Base-by-base conservation (phyloP, 2,113 vertebrate species). In the Urocolius indicus region DNA sequence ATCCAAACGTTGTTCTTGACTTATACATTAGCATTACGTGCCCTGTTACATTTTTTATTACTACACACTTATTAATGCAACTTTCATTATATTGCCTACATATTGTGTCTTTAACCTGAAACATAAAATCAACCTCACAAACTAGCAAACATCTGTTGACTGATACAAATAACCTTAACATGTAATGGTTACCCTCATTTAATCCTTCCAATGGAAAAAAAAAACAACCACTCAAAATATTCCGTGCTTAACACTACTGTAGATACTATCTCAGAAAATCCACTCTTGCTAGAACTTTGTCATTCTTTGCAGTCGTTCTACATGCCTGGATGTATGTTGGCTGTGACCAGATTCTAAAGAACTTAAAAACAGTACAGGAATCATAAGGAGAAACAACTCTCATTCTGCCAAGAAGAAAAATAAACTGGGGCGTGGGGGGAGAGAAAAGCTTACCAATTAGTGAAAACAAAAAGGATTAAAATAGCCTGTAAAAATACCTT, bases 401-500 rank as follows among this genome's bases (percentile, higher is more conserved):
- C 23, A 46, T 38, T 63, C 36, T 61, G 61, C 14, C 41, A 76
- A 72, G 61, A 62, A 75, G 34, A 45, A 91, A 83, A 87, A 32
- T 32, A 73, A 41, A 73, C 14, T 16, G 27, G n/a, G n/a, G n/a
- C 6, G 2, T 41, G 7, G 8, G 17, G 8, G 7, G 5, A 17
- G 19, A 5, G 13, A 23, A 21, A 9, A 48, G 9, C 24, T 84
- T 63, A 72, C 8, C 32, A 85, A 79, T 36, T 5, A 67, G 22
- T 38, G 23, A 38, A 82, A 73, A 26, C 19, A 69, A 54, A 68
- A 80, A 63, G 13, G 1, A 90, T 45, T 78, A 59, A 79, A 81
- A 82, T 0, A 72, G 77, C 27, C 48, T 86, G 57, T 16, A 77
- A 91, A 84, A 72, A 97, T 98, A 99, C 99, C 99, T 98, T 99